Percentiles rank a stretch among this genome's conserved stretches.
Evolutionary conservation across 2,797 vertebrate genomes (phyloP).

Genomic region (Pangasius mekongensis): DNA sequence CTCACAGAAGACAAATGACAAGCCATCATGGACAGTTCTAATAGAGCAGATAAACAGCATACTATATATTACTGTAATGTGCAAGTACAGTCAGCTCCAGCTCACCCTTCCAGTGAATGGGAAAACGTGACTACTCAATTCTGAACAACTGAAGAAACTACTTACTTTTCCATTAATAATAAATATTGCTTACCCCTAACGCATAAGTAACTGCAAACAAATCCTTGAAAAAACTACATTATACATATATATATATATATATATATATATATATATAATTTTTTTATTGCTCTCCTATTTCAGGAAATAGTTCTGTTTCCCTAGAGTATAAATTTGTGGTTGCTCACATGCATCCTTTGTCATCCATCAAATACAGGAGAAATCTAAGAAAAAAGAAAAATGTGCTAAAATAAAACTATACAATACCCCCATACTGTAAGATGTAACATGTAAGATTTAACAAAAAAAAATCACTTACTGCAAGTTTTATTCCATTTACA

Average conservation of each 20-base stretch:
- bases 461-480: not conserved
- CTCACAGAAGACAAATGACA: not conserved
- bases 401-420: not conserved
- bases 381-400: not conserved
- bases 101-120: not conserved
- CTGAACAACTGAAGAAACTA: not conserved
- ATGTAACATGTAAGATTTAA: not conserved
- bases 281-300: not conserved
- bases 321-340: not conserved
- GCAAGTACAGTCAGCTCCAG: not conserved
- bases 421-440: no score
- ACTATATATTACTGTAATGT: not conserved
- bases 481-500: not conserved
- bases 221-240: not conserved
- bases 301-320: not conserved
- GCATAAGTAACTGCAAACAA: not conserved
- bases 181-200: not conserved
- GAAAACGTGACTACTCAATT: not conserved
- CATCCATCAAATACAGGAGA: not conserved
- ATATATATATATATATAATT: no score
- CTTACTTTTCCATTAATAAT: not conserved
- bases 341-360: not conserved
- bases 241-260: no score
- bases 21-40: not conserved
- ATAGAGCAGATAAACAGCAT: not conserved